Evolutionary conservation across 2,113 vertebrate species (phyloP).

Genomic region (Cyanoramphus novaezelandiae): DNA sequence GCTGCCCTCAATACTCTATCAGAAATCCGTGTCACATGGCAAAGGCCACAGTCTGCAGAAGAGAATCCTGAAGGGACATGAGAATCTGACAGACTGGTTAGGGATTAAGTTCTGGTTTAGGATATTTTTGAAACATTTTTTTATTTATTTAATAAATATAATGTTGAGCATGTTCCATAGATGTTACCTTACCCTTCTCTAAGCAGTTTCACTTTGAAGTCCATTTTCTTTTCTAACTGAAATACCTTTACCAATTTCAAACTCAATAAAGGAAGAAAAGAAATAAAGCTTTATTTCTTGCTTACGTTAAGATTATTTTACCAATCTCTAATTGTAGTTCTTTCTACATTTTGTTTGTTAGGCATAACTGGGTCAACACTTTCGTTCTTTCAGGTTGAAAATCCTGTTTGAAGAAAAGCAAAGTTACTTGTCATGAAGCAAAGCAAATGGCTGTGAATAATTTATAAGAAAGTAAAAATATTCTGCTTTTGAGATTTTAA

Average conservation of each 20-base stretch:
- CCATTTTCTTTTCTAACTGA: not conserved
- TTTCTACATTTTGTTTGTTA: constrained; percentile 44
- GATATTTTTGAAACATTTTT: not conserved
- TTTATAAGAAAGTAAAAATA: constrained; percentile 69
- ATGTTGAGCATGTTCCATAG: not conserved
- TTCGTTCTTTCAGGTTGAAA: constrained; percentile 56
- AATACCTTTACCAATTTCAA: not conserved
- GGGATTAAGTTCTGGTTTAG: not conserved
- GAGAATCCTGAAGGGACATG: not conserved
- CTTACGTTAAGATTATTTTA: not conserved
- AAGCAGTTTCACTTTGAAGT: not conserved
- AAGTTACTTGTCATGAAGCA: constrained; percentile 53
- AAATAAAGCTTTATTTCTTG: not conserved
- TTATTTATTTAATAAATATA: not conserved
- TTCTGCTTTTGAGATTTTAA: constrained; percentile 60
- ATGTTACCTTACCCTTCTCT: not conserved
- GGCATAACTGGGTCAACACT: constrained; percentile 59
- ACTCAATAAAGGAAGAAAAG: not conserved
- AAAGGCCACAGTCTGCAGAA: not conserved
- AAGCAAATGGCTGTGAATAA: constrained; percentile 61
- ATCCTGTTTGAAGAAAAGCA: constrained; percentile 48
- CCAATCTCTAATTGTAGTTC: constrained; percentile 41
- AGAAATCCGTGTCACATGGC: not conserved
- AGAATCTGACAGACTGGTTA: not conserved
- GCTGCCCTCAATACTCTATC: not conserved